Conservation (phyloP, 2,797 vertebrate genomes). For the Enteromius paludinosus region DNA sequence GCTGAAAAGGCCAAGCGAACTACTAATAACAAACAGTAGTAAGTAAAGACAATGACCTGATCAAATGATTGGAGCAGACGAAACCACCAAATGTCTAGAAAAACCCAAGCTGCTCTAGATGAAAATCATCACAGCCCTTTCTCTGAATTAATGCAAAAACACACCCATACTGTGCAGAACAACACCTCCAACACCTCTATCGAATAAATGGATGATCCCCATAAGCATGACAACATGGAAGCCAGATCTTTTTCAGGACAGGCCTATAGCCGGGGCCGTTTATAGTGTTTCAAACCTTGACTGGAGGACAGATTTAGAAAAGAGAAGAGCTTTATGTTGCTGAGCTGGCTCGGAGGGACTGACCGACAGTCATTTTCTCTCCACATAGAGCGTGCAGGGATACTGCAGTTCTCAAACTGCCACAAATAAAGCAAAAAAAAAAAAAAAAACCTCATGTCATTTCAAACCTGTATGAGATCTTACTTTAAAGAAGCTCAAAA, state of each 20-base stretch:
- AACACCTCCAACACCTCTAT: neutral
- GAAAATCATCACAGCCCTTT: conserved; percentile 42
- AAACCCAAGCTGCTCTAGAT: conserved; percentile 29
- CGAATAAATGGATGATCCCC: conserved; percentile 6
- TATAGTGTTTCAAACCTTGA: conserved; percentile 34
- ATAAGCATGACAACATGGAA: neutral
- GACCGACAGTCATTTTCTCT: neutral
- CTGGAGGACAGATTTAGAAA: conserved; percentile 13
- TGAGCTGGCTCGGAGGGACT: conserved; percentile 18
- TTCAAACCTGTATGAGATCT: neutral
- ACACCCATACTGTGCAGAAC: conserved; percentile 3
- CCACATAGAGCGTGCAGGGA: neutral
- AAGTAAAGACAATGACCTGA: conserved; percentile 1
- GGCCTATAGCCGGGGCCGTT: neutral
- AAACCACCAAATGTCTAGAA: neutral
- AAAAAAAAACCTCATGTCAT: neutral
- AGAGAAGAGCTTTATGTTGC: conserved; percentile 15
- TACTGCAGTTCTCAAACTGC: conserved; percentile 13
- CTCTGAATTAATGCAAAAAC: conserved; percentile 32
- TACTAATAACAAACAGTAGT: neutral
- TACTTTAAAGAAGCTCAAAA: neutral
- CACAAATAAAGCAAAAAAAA: neutral
- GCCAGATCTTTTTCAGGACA: neutral
- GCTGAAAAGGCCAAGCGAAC: neutral
- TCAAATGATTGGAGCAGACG: neutral